These are phyloP conservation scores for Threskiornis aethiopicus DNA, from an alignment of 2,797 vertebrate species.

Conservation along the genomic window DNA sequence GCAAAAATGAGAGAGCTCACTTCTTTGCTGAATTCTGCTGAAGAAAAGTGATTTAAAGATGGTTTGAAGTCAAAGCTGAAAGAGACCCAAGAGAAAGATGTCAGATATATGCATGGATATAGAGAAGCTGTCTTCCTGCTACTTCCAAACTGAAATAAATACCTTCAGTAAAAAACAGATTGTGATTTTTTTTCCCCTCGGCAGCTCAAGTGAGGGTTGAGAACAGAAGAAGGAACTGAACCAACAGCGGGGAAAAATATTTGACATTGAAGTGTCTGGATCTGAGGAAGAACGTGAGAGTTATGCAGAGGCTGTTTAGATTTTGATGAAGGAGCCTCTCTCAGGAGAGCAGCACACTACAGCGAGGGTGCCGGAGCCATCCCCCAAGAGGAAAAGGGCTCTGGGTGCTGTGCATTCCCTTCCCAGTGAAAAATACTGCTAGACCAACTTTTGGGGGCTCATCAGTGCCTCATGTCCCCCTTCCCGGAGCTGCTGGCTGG, in stretches of 20 bases:
- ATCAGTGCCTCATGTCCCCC: accelerated
- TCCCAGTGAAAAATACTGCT: background rate
- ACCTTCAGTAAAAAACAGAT: background rate
- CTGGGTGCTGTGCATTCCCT: background rate
- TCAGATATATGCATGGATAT: background rate
- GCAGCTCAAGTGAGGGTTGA: background rate
- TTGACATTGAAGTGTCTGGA: background rate
- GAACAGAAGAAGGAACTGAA: background rate
- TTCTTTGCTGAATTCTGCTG: background rate
- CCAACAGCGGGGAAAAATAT: background rate
- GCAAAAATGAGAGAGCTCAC: background rate
- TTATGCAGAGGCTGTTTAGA: background rate
- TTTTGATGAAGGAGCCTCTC: background rate
- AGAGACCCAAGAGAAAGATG: background rate
- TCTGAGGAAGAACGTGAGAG: background rate
- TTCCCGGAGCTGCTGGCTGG: background rate
- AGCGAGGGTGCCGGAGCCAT: accelerated
- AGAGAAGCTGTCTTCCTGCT: background rate
- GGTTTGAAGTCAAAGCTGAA: background rate
- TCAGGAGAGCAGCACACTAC: background rate
- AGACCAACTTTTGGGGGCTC: background rate
- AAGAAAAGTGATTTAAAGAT: background rate
- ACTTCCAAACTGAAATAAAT: background rate
- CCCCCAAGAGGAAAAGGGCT: background rate
- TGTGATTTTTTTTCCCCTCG: background rate